These are phyloP conservation scores for Thryonomys swinderianus DNA, from an alignment of 2,113 vertebrate genomes.

Conservation along the genomic window DNA sequence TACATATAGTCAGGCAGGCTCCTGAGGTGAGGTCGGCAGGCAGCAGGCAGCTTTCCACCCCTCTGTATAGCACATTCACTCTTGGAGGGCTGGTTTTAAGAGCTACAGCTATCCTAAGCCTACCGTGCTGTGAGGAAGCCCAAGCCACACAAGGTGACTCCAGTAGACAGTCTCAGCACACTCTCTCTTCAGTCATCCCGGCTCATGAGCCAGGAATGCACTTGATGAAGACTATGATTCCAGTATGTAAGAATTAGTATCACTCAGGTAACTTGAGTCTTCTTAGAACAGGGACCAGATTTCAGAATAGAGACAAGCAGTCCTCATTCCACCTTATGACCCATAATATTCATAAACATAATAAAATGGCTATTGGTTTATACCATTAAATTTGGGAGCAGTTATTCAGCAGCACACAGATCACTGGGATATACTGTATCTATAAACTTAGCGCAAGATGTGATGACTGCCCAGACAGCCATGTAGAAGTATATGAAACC, in stretches of 20 bases:
- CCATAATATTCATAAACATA: neutral
- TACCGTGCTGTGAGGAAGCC: neutral
- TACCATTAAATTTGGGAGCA: neutral
- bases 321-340: neutral
- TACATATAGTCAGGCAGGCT: too few species aligned
- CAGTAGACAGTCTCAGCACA: neutral
- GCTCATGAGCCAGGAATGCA: neutral
- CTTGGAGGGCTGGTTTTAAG: neutral
- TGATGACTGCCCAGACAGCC: conserved; percentile 51
- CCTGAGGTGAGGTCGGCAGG: neutral
- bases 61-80: neutral
- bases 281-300: neutral
- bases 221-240: neutral
- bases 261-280: neutral
- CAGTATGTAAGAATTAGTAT: neutral
- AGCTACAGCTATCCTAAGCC: neutral
- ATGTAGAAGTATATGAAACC: conserved; percentile 43
- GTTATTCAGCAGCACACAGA: neutral
- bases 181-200: neutral
- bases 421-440: neutral
- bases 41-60: neutral
- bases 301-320: neutral
- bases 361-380: neutral
- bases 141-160: neutral
- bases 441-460: conserved; percentile 56